Evolutionary conservation across 2,113 vertebrate genomes (phyloP).

Genomic region (Heloderma charlesbogerti): DNA sequence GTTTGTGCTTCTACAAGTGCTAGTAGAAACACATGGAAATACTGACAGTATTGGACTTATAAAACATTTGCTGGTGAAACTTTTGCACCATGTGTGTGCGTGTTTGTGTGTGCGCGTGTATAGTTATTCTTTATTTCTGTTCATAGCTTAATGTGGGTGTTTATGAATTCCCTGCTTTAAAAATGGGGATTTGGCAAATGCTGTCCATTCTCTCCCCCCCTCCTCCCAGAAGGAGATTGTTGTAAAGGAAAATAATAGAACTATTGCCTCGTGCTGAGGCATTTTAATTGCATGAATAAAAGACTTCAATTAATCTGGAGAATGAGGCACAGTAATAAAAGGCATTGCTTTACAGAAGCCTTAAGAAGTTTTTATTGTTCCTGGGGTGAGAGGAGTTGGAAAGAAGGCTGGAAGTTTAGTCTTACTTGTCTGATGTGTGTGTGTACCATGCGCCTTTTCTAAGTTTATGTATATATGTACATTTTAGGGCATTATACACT

Average conservation of each 20-base stretch:
- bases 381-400: neutral
- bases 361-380: conserved; percentile 56
- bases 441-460: no score
- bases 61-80: conserved; percentile 46
- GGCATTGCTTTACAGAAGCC: conserved; percentile 63
- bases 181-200: conserved; percentile 51
- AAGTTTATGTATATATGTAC: neutral
- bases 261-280: conserved; percentile 55
- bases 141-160: conserved; percentile 23
- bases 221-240: conserved; percentile 63
- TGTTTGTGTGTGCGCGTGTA: neutral
- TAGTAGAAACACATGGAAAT: conserved; percentile 52
- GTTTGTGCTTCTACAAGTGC: conserved; percentile 61
- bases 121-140: conserved; percentile 34
- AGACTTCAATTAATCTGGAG: conserved; percentile 26
- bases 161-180: conserved; percentile 47
- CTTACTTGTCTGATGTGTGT: conserved; percentile 26
- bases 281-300: conserved; percentile 54
- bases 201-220: conserved; percentile 37
- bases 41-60: conserved; percentile 36
- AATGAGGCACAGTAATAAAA: conserved; percentile 55
- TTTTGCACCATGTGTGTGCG: conserved; percentile 20
- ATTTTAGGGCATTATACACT: neutral
- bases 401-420: neutral
- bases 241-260: conserved; percentile 57